Conservation (phyloP, 2,797 vertebrate genomes). For the Leptatherina wallacei region DNA sequence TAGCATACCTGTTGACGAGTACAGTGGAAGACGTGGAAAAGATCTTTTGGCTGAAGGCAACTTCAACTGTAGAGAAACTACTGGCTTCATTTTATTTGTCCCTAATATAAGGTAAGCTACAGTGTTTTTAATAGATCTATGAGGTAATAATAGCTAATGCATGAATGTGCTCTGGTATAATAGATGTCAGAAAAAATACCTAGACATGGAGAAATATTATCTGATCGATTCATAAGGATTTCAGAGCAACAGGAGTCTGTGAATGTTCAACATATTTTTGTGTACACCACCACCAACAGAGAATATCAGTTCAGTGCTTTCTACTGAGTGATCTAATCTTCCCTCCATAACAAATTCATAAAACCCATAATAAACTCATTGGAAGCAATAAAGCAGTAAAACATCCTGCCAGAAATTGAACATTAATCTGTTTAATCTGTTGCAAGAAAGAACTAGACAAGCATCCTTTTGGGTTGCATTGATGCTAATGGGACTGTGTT, state of each 20-base stretch:
- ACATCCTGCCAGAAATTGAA: neutral
- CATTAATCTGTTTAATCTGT: neutral
- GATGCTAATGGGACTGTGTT: slow-evolving; percentile 1
- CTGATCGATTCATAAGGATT: neutral
- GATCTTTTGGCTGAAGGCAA: slow-evolving; percentile 11
- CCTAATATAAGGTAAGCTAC: slow-evolving; percentile 47
- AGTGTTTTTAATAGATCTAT: neutral
- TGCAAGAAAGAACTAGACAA: neutral
- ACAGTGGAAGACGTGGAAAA: slow-evolving; percentile 4
- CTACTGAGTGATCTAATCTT: slow-evolving; percentile 39
- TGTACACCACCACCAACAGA: neutral
- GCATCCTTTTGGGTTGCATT: neutral
- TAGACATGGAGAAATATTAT: neutral
- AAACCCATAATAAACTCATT: slow-evolving; percentile 15
- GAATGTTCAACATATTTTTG: neutral
- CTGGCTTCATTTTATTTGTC: neutral
- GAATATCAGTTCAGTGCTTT: slow-evolving; percentile 12
- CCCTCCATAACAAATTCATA: slow-evolving; percentile 1
- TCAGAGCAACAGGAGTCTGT: neutral
- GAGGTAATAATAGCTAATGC: neutral
- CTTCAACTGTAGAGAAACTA: neutral
- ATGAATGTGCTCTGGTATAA: neutral
- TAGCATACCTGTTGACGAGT: neutral
- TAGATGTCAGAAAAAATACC: neutral
- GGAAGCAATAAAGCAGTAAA: slow-evolving; percentile 13